phyloP scores from a whole-genome alignment of 2,797 vertebrate species.

The Catharus ustulatus region DNA sequence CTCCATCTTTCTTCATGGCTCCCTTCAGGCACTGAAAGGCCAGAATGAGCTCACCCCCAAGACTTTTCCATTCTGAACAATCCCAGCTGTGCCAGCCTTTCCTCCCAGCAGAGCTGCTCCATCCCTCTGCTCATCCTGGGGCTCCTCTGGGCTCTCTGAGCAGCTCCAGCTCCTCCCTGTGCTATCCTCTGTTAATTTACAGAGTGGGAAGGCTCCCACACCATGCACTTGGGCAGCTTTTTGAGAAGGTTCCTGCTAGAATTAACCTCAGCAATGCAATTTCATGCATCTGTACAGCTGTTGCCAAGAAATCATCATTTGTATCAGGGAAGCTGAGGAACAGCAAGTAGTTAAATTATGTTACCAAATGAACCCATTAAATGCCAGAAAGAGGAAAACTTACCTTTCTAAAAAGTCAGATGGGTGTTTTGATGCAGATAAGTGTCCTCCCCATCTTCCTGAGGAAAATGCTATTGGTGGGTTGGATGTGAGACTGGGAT shows the following conservation, averaged over 20 bases:
- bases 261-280: background rate
- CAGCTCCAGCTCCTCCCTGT: background rate
- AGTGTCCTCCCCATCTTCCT: background rate
- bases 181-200: background rate
- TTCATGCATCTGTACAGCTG: background rate
- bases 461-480: background rate
- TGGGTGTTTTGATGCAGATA: background rate
- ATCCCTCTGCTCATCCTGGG: background rate
- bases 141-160: accelerated
- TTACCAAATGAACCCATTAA: background rate
- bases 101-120: background rate
- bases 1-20: background rate
- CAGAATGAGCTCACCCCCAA: accelerated
- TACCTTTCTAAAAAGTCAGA: background rate
- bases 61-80: background rate
- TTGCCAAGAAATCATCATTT: background rate
- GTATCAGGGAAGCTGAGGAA: background rate
- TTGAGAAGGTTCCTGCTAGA: background rate
- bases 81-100: background rate
- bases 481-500: background rate
- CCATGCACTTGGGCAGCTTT: background rate
- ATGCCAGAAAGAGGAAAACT: background rate
- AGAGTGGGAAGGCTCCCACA: background rate
- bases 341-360: background rate
- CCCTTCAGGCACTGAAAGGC: background rate